A percentile compares a stretch with the other conserved stretches of the same genome.
These are phyloP conservation scores for Dasypolia templi DNA, from an alignment of 2,888 invertebrate genomes.

Conservation along the genomic window DNA sequence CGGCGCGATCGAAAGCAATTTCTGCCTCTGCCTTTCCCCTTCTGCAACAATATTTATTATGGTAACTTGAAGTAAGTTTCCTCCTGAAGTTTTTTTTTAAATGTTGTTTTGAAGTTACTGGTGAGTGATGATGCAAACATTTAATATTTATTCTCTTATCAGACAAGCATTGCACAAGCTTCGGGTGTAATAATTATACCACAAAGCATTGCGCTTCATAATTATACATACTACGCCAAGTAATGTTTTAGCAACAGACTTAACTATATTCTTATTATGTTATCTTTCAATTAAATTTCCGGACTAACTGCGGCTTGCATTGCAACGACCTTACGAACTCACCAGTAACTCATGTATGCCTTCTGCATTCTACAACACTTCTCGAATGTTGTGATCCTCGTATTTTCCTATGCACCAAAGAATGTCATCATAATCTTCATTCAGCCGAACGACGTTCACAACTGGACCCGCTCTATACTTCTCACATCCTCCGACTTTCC, in stretches of 20 bases:
- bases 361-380: not conserved
- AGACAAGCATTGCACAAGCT: slow-evolving; percentile 8
- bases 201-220: slow-evolving; percentile 13
- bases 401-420: not conserved
- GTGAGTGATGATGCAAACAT: slow-evolving; percentile 5
- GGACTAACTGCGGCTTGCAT: slow-evolving; percentile 12
- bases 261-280: not conserved
- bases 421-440: too few species aligned
- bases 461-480: not conserved
- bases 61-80: not conserved
- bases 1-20: not conserved
- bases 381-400: not conserved
- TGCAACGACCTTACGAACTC: not conserved
- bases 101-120: not conserved
- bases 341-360: not conserved
- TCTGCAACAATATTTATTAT: not conserved
- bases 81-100: not conserved
- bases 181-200: slow-evolving; percentile 31
- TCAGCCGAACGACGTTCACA: too few species aligned
- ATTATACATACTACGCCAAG: slow-evolving; percentile 44
- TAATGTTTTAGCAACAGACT: slow-evolving; percentile 32
- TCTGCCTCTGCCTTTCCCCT: not conserved
- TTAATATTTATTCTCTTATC: slow-evolving; percentile 16
- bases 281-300: slow-evolving; percentile 17
- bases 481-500: not conserved